Percentiles rank a stretch among this genome's conserved stretches.
phyloP scores from a whole-genome alignment of 2,888 invertebrate species.

The Cephus rjabovi region DNA sequence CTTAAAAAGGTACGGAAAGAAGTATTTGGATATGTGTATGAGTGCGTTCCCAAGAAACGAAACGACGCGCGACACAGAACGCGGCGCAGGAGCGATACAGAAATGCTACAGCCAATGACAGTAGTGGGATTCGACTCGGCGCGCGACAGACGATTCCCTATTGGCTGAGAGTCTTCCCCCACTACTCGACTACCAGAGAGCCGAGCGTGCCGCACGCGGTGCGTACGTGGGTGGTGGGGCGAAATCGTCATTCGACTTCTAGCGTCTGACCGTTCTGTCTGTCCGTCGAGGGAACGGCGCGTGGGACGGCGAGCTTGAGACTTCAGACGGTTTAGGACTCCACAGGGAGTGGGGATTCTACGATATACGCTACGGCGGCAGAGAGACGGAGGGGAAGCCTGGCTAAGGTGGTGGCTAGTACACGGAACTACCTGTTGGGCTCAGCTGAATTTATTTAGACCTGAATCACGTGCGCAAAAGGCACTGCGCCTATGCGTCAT shows the following conservation, averaged over 20 bases:
- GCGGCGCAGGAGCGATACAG: background rate
- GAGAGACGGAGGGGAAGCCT: background rate
- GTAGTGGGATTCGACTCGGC: conserved; percentile 58
- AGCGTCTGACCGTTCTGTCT: conserved; percentile 26
- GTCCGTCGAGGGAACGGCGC: conserved; percentile 22
- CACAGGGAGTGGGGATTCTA: conserved; percentile 18
- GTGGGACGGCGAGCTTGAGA: conserved; percentile 37
- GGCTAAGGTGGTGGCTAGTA: background rate
- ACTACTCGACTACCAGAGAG: conserved; percentile 17
- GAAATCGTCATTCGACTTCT: conserved; percentile 35
- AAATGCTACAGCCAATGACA: conserved; percentile 46
- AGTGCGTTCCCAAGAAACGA: background rate
- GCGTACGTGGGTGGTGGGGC: conserved; percentile 32
- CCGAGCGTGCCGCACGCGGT: conserved; percentile 56
- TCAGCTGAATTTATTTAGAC: conserved; percentile 50
- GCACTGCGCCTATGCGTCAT: background rate
- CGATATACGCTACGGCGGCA: conserved; percentile 18
- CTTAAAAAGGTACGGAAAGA: background rate
- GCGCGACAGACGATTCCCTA: conserved; percentile 54
- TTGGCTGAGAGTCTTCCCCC: conserved; percentile 51
- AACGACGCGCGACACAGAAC: background rate
- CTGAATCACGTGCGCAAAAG: conserved; percentile 12
- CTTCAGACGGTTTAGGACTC: conserved; percentile 37
- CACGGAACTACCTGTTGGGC: conserved; percentile 49
- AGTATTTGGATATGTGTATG: background rate